phyloP scores from a whole-genome alignment of 2,888 invertebrate genomes.

The Lasioglossum pauxillum region DNA sequence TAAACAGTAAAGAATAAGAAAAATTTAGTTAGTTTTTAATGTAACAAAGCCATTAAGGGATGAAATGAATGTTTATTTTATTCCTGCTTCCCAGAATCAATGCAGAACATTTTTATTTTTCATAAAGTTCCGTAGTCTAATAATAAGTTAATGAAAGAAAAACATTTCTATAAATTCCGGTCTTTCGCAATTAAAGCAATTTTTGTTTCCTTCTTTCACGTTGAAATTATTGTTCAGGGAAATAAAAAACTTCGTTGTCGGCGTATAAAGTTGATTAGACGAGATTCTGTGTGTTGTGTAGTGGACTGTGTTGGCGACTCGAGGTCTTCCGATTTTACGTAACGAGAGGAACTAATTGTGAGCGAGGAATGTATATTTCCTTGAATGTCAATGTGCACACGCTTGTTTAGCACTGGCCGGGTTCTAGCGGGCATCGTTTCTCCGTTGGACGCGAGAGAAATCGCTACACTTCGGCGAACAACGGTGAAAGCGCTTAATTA shows the following conservation, averaged over 20 bases:
- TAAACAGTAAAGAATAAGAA: too few species aligned
- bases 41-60: too few species aligned
- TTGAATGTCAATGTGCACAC: constrained; percentile 27
- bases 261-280: background rate
- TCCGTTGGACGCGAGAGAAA: constrained; percentile 50
- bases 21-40: too few species aligned
- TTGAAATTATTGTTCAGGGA: background rate
- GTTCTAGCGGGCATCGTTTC: constrained; percentile 36
- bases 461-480: constrained; percentile 57
- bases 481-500: constrained; percentile 66
- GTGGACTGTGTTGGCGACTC: background rate
- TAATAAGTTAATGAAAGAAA: background rate
- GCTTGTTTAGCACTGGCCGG: constrained; percentile 24
- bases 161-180: background rate
- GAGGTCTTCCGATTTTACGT: background rate
- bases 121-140: too few species aligned
- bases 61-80: too few species aligned
- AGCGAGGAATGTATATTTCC: constrained; percentile 16
- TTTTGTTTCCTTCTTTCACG: background rate
- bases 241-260: background rate
- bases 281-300: too few species aligned
- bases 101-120: too few species aligned
- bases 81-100: too few species aligned
- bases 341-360: constrained; percentile 21
- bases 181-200: background rate